A percentile compares a stretch with the other conserved stretches of the same genome.
phyloP scores from a whole-genome alignment of 1,140 invertebrate genomes.

The Oryctes rhinoceros region DNA sequence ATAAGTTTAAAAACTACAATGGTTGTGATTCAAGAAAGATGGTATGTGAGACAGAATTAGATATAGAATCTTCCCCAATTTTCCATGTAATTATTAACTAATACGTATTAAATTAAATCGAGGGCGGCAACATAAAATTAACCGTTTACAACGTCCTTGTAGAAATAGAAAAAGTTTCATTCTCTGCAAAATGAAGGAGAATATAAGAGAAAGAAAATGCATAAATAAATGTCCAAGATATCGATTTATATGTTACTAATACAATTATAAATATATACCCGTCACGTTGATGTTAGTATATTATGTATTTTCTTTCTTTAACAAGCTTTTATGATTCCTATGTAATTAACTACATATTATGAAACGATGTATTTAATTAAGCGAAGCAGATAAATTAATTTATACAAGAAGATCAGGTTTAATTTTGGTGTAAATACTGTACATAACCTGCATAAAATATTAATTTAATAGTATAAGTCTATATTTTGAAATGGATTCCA shows the following conservation, averaged over 20 bases:
- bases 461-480: conserved; percentile 23
- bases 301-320: conserved; percentile 8
- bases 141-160: no score
- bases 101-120: no score
- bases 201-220: neutral
- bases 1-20: no score
- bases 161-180: no score
- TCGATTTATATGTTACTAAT: no score
- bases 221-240: neutral
- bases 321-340: conserved; percentile 33
- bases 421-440: conserved; percentile 21
- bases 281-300: neutral
- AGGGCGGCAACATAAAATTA: no score
- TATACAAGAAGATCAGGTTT: neutral
- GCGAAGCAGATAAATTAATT: neutral
- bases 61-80: no score
- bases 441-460: neutral
- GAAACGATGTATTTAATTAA: neutral
- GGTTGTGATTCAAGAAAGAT: no score
- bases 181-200: no score
- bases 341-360: conserved; percentile 1
- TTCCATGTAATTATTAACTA: no score
- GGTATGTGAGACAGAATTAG: no score
- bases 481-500: conserved; percentile 36
- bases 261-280: neutral